phyloP scores from a whole-genome alignment of 2,888 invertebrate species.

The Metacarcinus magister region DNA sequence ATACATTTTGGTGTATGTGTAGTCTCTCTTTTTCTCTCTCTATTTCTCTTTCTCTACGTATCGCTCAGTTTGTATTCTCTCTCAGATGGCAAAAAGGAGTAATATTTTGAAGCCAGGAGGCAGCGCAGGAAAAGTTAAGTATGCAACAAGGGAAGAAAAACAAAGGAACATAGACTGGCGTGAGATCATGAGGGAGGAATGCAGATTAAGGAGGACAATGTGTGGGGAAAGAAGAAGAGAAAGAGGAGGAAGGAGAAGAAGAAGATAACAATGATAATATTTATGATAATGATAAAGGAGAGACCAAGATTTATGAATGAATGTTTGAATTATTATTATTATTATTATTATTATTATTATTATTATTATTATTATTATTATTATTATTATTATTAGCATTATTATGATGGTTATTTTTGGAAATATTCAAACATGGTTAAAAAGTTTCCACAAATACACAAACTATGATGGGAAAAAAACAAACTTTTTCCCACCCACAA shows the following conservation, averaged over 20 bases:
- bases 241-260: not conserved
- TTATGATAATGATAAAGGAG: not conserved
- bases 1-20: not conserved
- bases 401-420: no score
- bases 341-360: no score
- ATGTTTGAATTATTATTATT: no score
- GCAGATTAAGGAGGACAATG: not conserved
- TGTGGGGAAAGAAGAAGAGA: not conserved
- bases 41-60: not conserved
- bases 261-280: not conserved
- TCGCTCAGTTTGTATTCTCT: not conserved
- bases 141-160: not conserved
- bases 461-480: no score
- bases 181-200: not conserved
- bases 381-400: no score
- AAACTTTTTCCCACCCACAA: no score
- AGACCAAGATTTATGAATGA: not conserved
- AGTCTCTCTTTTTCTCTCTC: conserved; percentile 26
- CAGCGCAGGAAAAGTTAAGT: not conserved
- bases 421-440: no score
- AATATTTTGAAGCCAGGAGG: not conserved
- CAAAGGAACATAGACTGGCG: not conserved
- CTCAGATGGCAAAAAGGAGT: not conserved
- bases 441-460: no score
- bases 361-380: no score